A percentile compares a stretch with the other conserved stretches of the same genome.
Conservation (phyloP, 2,888 invertebrate species). For the Strigamia maritima region DNA sequence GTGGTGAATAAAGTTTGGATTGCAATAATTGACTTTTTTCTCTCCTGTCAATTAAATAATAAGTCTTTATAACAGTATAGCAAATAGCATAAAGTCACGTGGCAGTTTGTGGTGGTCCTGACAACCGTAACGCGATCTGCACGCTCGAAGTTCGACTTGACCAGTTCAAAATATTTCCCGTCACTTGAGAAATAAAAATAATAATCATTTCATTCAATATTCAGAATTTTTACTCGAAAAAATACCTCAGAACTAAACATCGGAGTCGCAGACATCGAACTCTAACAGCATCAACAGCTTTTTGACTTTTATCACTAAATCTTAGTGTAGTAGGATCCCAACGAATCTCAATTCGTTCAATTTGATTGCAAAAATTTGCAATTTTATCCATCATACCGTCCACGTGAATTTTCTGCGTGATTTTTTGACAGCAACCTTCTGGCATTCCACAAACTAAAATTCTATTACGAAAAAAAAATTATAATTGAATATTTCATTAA, state of each 20-base stretch:
- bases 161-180: slow-evolving; percentile 98
- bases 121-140: slow-evolving; percentile 96
- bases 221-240: neutral
- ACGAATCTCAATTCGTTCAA: slow-evolving; percentile 88
- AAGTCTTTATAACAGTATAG: slow-evolving; percentile 90
- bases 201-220: neutral
- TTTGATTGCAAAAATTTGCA: slow-evolving; percentile 80
- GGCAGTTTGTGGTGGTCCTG: slow-evolving; percentile 91
- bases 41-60: slow-evolving; percentile 72
- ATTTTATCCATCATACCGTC: slow-evolving; percentile 98
- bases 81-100: slow-evolving; percentile 89
- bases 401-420: slow-evolving; percentile 70
- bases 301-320: slow-evolving; percentile 98
- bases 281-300: slow-evolving; percentile 94
- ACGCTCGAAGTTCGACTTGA: slow-evolving; percentile 98
- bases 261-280: slow-evolving; percentile 90
- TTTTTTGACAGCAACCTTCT: slow-evolving; percentile 91
- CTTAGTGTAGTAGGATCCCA: slow-evolving; percentile 99
- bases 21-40: neutral
- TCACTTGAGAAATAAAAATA: slow-evolving; percentile 65
- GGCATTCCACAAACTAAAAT: slow-evolving; percentile 96
- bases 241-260: slow-evolving; percentile 84
- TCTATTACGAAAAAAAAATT: slow-evolving; percentile 56
- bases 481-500: neutral
- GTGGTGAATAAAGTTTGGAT: neutral